These are phyloP conservation scores for Pteruthius melanotis DNA, from an alignment of 2,113 vertebrate genomes.

Conservation along the genomic window DNA sequence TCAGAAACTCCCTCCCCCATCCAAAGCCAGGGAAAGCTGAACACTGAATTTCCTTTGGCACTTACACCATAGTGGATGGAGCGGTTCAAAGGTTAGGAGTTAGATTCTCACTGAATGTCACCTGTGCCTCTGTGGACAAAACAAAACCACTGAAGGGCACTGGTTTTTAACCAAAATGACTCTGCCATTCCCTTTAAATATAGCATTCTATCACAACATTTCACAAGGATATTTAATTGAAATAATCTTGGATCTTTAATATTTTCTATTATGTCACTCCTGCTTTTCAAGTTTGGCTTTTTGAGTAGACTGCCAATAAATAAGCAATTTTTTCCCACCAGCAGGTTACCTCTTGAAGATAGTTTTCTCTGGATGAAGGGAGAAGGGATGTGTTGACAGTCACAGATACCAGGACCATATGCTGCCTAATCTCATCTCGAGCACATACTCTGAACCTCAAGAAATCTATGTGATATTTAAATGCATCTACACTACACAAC, in stretches of 20 bases:
- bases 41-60: background rate
- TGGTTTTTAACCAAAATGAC: background rate
- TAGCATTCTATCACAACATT: background rate
- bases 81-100: background rate
- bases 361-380: conserved; percentile 36
- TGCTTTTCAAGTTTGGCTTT: conserved; percentile 25
- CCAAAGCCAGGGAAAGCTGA: background rate
- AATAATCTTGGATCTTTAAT: background rate
- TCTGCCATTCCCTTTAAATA: background rate
- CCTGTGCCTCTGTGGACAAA: background rate
- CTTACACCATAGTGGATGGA: background rate
- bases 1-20: background rate
- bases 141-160: background rate
- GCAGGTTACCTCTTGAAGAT: conserved; percentile 37
- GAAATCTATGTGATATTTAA: conserved; percentile 22
- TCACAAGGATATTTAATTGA: background rate
- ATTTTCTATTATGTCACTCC: conserved; percentile 19
- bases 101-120: background rate
- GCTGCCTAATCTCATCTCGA: conserved; percentile 52
- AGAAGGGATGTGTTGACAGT: conserved; percentile 64
- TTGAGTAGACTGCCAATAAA: conserved; percentile 43
- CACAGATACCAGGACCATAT: conserved; percentile 58
- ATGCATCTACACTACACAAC: background rate
- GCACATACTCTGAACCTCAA: conserved; percentile 30
- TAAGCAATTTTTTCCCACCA: conserved; percentile 20